Evolutionary conservation across 2,113 vertebrate species (phyloP).

Genomic region (Acanthisitta chloris): DNA sequence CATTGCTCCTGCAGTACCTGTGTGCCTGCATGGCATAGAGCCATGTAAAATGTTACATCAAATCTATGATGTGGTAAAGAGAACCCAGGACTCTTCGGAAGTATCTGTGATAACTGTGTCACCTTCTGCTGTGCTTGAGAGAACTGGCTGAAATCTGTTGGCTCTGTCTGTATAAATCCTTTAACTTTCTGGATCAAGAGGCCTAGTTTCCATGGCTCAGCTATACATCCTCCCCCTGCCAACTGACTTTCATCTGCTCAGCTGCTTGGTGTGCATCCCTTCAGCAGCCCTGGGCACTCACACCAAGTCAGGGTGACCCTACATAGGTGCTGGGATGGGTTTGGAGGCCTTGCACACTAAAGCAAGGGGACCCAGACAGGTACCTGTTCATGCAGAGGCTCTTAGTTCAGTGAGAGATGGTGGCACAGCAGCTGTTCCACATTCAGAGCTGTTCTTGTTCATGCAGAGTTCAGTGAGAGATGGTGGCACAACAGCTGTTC

Average conservation of each 20-base stretch:
- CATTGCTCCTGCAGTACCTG: background rate
- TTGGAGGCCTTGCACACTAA: background rate
- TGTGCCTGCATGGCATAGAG: background rate
- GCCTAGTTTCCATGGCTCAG: background rate
- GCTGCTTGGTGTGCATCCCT: background rate
- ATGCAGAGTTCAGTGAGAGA: background rate
- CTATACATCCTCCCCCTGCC: background rate
- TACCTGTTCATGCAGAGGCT: background rate
- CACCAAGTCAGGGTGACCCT: background rate
- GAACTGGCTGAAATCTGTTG: background rate
- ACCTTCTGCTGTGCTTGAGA: background rate
- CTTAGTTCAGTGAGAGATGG: background rate
- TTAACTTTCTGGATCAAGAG: background rate
- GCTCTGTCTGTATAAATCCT: background rate
- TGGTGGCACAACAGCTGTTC: background rate
- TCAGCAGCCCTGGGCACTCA: background rate
- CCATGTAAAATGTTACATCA: background rate
- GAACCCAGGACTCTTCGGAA: background rate
- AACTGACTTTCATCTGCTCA: background rate
- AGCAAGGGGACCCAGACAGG: background rate
- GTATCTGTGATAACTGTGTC: background rate
- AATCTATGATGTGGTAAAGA: background rate
- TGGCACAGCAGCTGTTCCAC: background rate
- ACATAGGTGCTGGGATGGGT: background rate
- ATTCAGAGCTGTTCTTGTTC: background rate